These are phyloP conservation scores for Anthoscopus minutus DNA, from an alignment of 2,113 vertebrate genomes.

Conservation along the genomic window DNA sequence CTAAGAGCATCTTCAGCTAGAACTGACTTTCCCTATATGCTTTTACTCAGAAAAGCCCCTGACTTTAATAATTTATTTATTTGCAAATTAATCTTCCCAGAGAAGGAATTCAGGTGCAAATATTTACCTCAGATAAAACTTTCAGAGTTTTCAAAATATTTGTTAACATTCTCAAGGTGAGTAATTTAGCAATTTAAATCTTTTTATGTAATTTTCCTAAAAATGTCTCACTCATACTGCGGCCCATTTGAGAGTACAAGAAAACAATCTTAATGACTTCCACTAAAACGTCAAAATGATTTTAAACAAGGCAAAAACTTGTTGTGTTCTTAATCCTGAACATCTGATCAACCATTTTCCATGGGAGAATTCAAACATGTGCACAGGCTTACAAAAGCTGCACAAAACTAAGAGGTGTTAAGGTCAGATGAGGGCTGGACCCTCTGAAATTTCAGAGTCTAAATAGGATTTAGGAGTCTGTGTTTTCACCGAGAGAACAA, in stretches of 20 bases:
- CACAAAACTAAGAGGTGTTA: not conserved
- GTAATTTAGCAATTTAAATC: not conserved
- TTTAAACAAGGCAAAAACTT: not conserved
- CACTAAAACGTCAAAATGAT: not conserved
- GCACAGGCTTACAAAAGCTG: conserved; percentile 2
- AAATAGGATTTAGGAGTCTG: conserved; percentile 61
- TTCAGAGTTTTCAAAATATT: not conserved
- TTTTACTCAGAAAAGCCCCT: not conserved
- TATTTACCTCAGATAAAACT: not conserved
- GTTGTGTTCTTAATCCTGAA: not conserved
- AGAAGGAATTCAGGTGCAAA: not conserved
- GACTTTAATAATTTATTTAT: not conserved
- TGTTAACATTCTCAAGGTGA: not conserved
- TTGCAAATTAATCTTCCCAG: not conserved
- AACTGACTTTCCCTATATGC: not conserved
- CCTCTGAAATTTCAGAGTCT: conserved; percentile 49
- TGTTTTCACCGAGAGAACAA: conserved; percentile 56
- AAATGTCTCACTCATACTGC: not conserved
- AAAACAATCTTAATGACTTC: conserved; percentile 11
- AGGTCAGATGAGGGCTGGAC: conserved; percentile 19
- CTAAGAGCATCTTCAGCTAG: not conserved
- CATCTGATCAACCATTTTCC: conserved; percentile 4
- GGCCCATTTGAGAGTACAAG: not conserved
- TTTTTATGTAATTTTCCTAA: not conserved
- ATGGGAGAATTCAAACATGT: conserved; percentile 19